Evolutionary conservation across 1,140 invertebrate genomes (phyloP).

Genomic region (Metopolophium dirhodum): DNA sequence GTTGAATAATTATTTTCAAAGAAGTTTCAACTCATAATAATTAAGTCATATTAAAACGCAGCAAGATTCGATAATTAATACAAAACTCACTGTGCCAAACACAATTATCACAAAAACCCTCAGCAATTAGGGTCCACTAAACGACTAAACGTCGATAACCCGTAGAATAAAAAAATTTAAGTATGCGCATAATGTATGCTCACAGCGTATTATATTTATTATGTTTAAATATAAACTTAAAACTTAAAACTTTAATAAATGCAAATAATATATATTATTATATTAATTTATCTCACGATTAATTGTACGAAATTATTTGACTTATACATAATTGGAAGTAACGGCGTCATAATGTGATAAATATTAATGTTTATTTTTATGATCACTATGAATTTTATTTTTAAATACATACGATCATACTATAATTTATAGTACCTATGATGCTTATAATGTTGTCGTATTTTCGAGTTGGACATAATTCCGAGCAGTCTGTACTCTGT

Average conservation of each 20-base stretch:
- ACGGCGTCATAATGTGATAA: not conserved
- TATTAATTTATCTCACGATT: not conserved
- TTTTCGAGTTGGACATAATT: no score
- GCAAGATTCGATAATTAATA: conserved; percentile 49
- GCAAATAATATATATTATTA: not conserved
- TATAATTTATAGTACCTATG: no score
- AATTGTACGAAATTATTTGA: not conserved
- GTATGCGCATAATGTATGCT: not conserved
- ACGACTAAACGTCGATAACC: conserved; percentile 12
- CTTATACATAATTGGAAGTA: not conserved
- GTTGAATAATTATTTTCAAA: conserved; percentile 33
- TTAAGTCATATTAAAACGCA: conserved; percentile 40
- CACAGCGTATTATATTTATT: not conserved
- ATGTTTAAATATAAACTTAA: not conserved
- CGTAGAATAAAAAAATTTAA: not conserved
- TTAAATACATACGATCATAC: no score
- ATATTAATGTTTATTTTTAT: no score
- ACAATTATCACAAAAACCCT: conserved; percentile 24
- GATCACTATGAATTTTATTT: not conserved
- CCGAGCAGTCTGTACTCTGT: no score
- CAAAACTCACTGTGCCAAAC: conserved; percentile 43
- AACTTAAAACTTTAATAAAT: not conserved
- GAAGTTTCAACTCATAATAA: conserved; percentile 48
- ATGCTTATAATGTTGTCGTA: no score
- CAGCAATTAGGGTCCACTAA: conserved; percentile 17